A percentile compares a stretch with the other conserved stretches of the same genome.
Conservation (phyloP, 2,797 vertebrate species). For the Bovichtus variegatus region DNA sequence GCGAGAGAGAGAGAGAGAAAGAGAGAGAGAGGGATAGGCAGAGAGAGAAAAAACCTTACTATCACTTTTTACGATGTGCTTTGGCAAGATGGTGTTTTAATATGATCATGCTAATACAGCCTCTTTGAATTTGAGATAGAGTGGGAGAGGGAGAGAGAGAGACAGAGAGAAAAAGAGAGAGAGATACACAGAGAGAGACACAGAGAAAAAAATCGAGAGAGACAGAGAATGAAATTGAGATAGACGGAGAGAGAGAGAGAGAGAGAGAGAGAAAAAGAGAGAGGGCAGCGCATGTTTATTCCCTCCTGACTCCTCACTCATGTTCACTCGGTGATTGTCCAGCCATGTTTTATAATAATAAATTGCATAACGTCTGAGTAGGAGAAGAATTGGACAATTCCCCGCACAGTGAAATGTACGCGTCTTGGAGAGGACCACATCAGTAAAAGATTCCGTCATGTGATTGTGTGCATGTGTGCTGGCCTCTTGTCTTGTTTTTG, state of each 20-base stretch:
- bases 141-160: too few relatives aligned
- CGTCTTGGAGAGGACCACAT: slow-evolving; percentile 17
- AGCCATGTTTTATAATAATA: slow-evolving; percentile 32
- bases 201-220: too few relatives aligned
- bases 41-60: too few relatives aligned
- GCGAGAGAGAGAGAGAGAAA: not conserved
- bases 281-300: not conserved
- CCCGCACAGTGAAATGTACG: slow-evolving; percentile 18
- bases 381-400: slow-evolving; percentile 22
- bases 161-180: too few relatives aligned
- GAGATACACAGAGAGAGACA: too few relatives aligned
- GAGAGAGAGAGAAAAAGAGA: too few relatives aligned
- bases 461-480: slow-evolving; percentile 44
- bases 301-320: slow-evolving; percentile 20
- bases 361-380: slow-evolving; percentile 40
- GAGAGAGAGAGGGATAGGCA: not conserved
- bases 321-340: slow-evolving; percentile 15
- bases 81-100: too few relatives aligned
- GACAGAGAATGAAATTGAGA: too few relatives aligned
- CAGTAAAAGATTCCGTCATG: slow-evolving; percentile 41
- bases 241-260: too few relatives aligned
- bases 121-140: too few relatives aligned
- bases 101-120: too few relatives aligned
- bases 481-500: slow-evolving; percentile 49
- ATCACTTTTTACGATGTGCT: too few relatives aligned